These are phyloP conservation scores for Aurelia sp. DNA, from an alignment of 30 jellyfish, hydroid and myxozoan species.

Conservation along the genomic window DNA sequence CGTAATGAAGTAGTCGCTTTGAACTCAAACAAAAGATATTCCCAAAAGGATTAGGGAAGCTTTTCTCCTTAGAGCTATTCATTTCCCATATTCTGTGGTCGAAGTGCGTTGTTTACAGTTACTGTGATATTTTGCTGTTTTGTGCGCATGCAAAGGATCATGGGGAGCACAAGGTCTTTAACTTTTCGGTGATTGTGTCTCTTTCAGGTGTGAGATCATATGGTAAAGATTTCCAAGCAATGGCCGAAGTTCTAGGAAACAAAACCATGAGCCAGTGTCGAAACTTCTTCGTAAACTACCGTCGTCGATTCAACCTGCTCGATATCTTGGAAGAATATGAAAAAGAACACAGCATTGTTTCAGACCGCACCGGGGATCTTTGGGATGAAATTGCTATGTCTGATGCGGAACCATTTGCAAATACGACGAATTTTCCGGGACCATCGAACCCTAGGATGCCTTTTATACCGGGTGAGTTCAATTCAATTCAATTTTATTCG, in stretches of 20 bases:
- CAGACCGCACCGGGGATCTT: conserved; percentile 78
- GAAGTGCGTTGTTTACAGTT: too few relatives aligned
- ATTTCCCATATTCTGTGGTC: too few relatives aligned
- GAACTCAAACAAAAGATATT: too few relatives aligned
- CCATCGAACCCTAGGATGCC: conserved; percentile 43
- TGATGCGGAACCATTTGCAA: conserved; percentile 59
- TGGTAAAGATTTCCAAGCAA: conserved; percentile 97
- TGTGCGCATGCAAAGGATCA: too few relatives aligned
- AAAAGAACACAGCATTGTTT: conserved; percentile 90
- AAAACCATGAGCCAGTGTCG: conserved; percentile 91
- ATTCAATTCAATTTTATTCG: too few relatives aligned
- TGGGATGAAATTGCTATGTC: conserved; percentile 90
- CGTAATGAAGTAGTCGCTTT: too few relatives aligned
- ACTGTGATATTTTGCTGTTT: too few relatives aligned
- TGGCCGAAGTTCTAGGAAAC: conserved; percentile 99
- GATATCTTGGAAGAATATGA: conserved; percentile 95
- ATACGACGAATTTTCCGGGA: conserved; percentile 36
- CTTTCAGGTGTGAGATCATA: conserved; percentile 93
- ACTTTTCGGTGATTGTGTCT: too few relatives aligned
- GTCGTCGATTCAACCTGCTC: conserved; percentile 95
- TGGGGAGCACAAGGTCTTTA: too few relatives aligned
- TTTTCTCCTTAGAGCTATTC: too few relatives aligned
- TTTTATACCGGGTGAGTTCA: conserved; percentile 40
- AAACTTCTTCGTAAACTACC: conserved; percentile 91
- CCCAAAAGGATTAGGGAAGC: too few relatives aligned